Percentiles rank a stretch among this genome's conserved stretches.
Evolutionary conservation across 2,888 invertebrate genomes (phyloP).

Genomic region (Choreutis nemorana): DNA sequence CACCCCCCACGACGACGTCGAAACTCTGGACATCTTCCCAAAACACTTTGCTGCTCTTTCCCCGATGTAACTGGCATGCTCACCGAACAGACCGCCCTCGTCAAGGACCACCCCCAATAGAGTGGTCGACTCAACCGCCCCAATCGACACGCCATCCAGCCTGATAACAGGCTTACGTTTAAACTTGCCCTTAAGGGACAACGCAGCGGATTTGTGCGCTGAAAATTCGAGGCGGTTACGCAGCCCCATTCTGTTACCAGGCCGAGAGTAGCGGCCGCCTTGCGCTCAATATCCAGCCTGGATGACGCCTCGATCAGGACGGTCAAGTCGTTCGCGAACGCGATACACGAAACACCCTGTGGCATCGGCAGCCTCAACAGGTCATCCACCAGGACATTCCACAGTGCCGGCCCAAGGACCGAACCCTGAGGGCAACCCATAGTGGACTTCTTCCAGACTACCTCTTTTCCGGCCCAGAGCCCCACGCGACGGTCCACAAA

Average conservation of each 20-base stretch:
- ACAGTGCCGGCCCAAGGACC: too few relatives aligned
- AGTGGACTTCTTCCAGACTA: constrained; percentile 10
- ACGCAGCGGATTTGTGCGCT: constrained; percentile 9
- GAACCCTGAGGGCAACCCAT: constrained; percentile 19
- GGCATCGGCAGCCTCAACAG: constrained; percentile 13
- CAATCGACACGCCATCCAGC: background rate
- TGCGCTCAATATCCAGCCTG: constrained; percentile 8
- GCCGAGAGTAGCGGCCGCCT: constrained; percentile 4
- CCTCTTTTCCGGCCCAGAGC: constrained; percentile 10
- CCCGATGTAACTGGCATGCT: constrained; percentile 3
- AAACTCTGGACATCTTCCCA: constrained; percentile 2
- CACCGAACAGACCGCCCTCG: background rate
- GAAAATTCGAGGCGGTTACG: constrained; percentile 14
- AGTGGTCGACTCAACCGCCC: background rate
- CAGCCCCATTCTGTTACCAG: constrained; percentile 8
- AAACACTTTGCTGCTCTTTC: constrained; percentile 2
- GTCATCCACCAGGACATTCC: constrained; percentile 17
- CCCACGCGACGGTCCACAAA: constrained; percentile 13
- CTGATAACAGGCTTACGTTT: background rate
- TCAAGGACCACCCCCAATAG: constrained; percentile 4
- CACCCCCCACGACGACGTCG: constrained; percentile 2
- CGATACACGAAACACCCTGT: constrained; percentile 7
- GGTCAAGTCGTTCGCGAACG: constrained; percentile 18
- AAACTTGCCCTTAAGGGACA: constrained; percentile 11
- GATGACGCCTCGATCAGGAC: constrained; percentile 12